Evolutionary conservation across 2,888 invertebrate species (phyloP), one percentile per base, ranked within the genome.

Genomic region (Omphaloscelis lunosa): DNA sequence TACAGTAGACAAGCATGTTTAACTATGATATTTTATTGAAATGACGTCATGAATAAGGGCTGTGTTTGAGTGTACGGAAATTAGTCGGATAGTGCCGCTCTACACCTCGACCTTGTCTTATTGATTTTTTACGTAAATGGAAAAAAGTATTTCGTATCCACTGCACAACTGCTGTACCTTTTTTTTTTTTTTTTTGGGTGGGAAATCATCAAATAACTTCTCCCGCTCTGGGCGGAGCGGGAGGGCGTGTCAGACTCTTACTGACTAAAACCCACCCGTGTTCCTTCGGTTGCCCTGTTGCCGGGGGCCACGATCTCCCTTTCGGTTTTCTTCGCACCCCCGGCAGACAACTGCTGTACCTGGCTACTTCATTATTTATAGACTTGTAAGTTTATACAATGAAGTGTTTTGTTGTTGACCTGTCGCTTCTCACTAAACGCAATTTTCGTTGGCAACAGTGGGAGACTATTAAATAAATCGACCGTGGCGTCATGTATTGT

Each of bases 401-500:
- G 27, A 29, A 58, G 7, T 29, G 29, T 51, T 45, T 51, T 82
- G 53, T 65, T 51, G 58, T 66, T 81, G 53, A 72, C 53, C 53
- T 39, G 48, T 41, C 27, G 23, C 12, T 61, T 72, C 34, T 20
- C 69, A 41, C 29, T 67, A n/a, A 62, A n/a, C 29, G 34, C 51
- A 61, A 72, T 75, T 72, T 56, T 48, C 62, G 29, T 75, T 66
- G 72, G 58, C 75, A 61, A 39, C 23, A 15, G 20, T 69, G 11
- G 48, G 39, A 71, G n/a, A 66, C 34, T n/a, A 80, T 68, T 74
- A 69, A 69, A 70, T 59, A 29, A 59, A 59, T 59, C 29, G 59
- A 59, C 29, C 20, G 59, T 29, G 59, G 29, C 29, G 59, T 59
- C 29, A 29, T 29, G 17, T 59, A 17, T 59, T 59, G 29, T 23